Conservation (phyloP, 2,797 vertebrate genomes). For the Pantherophis alleghaniensis region DNA sequence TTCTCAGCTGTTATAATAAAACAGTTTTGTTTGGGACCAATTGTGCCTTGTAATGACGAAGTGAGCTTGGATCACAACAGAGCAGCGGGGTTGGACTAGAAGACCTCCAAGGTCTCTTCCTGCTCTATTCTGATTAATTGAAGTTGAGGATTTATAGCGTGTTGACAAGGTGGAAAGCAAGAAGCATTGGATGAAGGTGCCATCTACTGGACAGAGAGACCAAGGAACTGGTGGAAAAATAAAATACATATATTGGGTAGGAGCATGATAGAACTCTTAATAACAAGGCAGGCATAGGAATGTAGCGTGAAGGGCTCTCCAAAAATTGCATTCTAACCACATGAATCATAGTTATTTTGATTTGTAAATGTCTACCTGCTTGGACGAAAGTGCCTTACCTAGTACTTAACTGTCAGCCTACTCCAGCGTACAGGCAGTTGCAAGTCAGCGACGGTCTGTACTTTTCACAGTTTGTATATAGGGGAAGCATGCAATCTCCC, state of each 20-base stretch:
- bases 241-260: not conserved
- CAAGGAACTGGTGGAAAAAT: not conserved
- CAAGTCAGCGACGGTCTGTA: slow-evolving; percentile 34
- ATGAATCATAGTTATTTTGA: slow-evolving; percentile 69
- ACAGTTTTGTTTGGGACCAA: no score
- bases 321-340: slow-evolving; percentile 58
- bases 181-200: slow-evolving; percentile 47
- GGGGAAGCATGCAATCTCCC: slow-evolving; percentile 58
- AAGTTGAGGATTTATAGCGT: not conserved
- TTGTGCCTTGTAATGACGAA: no score
- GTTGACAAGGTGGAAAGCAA: not conserved
- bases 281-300: slow-evolving; percentile 47
- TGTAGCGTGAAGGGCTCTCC: slow-evolving; percentile 48
- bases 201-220: slow-evolving; percentile 45
- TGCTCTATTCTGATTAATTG: rapidly evolving
- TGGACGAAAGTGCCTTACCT: slow-evolving; percentile 62
- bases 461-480: slow-evolving; percentile 53
- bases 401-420: slow-evolving; percentile 62
- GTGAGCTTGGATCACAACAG: no score
- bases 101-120: not conserved
- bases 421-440: slow-evolving; percentile 20
- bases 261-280: slow-evolving; percentile 39
- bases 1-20: no score
- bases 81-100: not conserved
- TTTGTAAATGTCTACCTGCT: slow-evolving; percentile 69